Evolutionary conservation across 2,113 vertebrate genomes (phyloP).

Genomic region (Cranoglanis bouderius): DNA sequence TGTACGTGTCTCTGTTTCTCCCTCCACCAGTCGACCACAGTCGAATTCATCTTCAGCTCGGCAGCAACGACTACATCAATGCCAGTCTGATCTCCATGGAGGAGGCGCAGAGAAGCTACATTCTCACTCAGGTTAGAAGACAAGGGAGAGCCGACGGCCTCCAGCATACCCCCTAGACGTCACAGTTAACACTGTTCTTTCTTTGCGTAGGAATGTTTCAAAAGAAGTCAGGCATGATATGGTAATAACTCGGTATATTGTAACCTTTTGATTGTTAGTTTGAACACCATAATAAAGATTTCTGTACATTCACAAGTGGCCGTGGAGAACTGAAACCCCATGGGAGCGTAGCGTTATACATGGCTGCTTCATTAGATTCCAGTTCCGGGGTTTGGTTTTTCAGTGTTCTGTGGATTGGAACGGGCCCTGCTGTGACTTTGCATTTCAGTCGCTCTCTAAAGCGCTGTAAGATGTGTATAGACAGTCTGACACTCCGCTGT

Average conservation of each 20-base stretch:
- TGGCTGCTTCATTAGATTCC: constrained; percentile 2
- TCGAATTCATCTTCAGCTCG: constrained; percentile 90
- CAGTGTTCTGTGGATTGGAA: constrained; percentile 3
- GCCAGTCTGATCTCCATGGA: constrained; percentile 93
- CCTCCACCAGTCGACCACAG: constrained; percentile 90
- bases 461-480: not conserved
- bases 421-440: not conserved
- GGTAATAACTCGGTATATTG: not conserved
- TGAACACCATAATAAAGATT: not conserved
- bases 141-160: not conserved
- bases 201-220: not conserved
- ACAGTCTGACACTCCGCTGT: not conserved
- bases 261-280: not conserved
- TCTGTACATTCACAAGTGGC: not conserved
- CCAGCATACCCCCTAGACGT: not conserved
- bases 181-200: not conserved
- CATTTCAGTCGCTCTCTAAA: not conserved
- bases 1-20: constrained; percentile 29
- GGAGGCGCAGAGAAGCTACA: constrained; percentile 94
- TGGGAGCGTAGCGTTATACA: not conserved
- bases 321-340: constrained; percentile 8
- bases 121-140: constrained; percentile 90
- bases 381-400: not conserved
- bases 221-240: not conserved
- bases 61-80: constrained; percentile 94